Evolutionary conservation across 2,797 vertebrate genomes (phyloP).

Genomic region (Cryptoblepharus egeriae): DNA sequence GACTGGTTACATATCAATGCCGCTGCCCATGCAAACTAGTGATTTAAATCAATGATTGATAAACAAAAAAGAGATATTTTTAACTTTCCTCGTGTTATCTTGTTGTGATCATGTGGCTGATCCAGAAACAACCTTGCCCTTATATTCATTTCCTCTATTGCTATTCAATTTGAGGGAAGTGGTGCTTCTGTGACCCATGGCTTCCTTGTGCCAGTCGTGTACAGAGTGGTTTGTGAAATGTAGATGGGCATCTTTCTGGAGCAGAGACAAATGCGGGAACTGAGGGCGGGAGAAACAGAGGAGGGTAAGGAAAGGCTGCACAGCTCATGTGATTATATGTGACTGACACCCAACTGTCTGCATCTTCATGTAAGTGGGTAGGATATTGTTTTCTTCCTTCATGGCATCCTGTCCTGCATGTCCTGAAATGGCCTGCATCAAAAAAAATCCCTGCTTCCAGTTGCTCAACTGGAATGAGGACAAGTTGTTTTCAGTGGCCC

Average conservation of each 20-base stretch:
- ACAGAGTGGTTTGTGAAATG: constrained; percentile 21
- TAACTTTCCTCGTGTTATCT: constrained; percentile 23
- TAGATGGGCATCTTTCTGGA: constrained; percentile 66
- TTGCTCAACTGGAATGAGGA: constrained; percentile 81
- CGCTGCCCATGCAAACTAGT: constrained; percentile 25
- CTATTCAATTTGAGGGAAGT: neutral
- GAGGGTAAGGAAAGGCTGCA: constrained; percentile 37
- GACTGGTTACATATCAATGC: constrained; percentile 34
- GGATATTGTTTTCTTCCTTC: constrained; percentile 71
- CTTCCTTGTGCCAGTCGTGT: constrained; percentile 36
- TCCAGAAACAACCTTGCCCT: constrained; percentile 30
- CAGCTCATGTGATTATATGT: constrained; percentile 48
- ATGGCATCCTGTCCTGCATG: constrained; percentile 70
- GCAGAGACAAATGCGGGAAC: constrained; percentile 29
- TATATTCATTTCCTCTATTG: neutral
- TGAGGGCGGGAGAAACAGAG: constrained; percentile 41
- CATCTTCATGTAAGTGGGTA: constrained; percentile 11
- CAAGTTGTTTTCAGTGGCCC: constrained; percentile 78
- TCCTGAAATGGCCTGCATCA: constrained; percentile 79
- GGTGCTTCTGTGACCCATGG: constrained; percentile 62
- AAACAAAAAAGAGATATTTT: too few species aligned
- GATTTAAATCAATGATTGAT: too few species aligned
- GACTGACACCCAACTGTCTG: constrained; percentile 45
- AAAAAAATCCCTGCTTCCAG: constrained; percentile 73
- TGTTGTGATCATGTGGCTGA: neutral